phyloP scores from a whole-genome alignment of 1,140 invertebrate species.

The Orchestia grillus region DNA sequence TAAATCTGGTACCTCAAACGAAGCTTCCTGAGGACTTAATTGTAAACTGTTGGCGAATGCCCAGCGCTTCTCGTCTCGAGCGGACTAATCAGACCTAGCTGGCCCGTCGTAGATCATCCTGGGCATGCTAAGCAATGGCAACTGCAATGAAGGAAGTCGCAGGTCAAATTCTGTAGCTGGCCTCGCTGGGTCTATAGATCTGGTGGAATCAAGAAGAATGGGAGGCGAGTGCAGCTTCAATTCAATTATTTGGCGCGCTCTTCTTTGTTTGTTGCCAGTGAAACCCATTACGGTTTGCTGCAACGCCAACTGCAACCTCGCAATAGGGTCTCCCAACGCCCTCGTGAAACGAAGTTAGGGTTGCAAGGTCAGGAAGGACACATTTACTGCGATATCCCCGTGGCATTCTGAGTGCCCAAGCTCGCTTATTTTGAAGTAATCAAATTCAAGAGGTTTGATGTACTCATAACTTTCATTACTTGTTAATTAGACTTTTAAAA shows the following conservation, averaged over 20 bases:
- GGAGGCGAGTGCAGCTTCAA: conserved; percentile 43
- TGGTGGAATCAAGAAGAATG: conserved; percentile 54
- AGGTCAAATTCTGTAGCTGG: not conserved
- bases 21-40: not conserved
- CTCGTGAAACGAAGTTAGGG: not conserved
- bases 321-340: not conserved
- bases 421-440: not conserved
- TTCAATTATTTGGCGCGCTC: conserved; percentile 54
- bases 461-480: not conserved
- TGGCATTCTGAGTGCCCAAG: not conserved
- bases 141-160: conserved; percentile 30
- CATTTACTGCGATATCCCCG: not conserved
- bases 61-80: not conserved
- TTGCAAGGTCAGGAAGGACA: not conserved
- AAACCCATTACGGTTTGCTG: conserved; percentile 49
- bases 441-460: not conserved
- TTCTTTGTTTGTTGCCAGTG: conserved; percentile 54
- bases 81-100: not conserved
- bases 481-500: not conserved
- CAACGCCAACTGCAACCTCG: conserved; percentile 29
- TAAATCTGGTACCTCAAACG: not conserved
- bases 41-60: not conserved
- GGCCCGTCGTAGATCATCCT: not conserved
- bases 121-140: conserved; percentile 36
- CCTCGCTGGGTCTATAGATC: conserved; percentile 35